Base-by-base conservation (phyloP, 2,888 invertebrate species). In the Dorcus parallelipipedus region DNA sequence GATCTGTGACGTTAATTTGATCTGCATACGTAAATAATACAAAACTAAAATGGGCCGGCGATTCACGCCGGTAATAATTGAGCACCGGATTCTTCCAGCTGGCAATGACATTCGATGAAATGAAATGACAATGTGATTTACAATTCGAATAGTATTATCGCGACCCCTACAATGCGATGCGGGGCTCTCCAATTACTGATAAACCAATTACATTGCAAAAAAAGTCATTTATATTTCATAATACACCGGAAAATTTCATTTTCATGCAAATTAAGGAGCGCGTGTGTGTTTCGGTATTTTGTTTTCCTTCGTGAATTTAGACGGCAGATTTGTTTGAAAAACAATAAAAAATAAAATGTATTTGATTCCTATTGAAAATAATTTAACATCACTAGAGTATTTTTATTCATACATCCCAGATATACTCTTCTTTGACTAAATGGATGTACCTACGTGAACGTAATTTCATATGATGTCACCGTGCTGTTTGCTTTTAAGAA, bases 81-180 rank as follows among this genome's bases (percentile, higher is more conserved):
- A 63, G 62, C 65, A 56, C 61, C 59, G 60, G 62, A 65, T 68
- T 67, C 66, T 66, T 68, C 62, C 68, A 49, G 56, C 60, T 62
- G 62, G 64, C 66, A 67, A 68, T 69, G 69, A 69, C 67, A 64
- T 66, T 64, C 67, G 66, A 66, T 66, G 66, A 69, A 69, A 68
- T 68, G 69, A 68, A 70, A 69, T 69, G 70, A 70, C 70, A 69
- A 70, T 69, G 67, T 70, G 70, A 70, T 70, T 70, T 70, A 70
- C 70, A 70, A 70, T 70, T 70, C 67, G 66, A 69, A 68, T 68
- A 64, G 67, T 64, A 67, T 69, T 69, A 69, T 69, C 67, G 61
- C 67, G 49, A 55, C 63, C 64, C 64, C 62, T 62, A 58, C 59
- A 56, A 41, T 58, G 39, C 23, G 52, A 14, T 38, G 43, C 42